phyloP scores from a whole-genome alignment of 2,113 vertebrate genomes.

The Blennius ocellaris region DNA sequence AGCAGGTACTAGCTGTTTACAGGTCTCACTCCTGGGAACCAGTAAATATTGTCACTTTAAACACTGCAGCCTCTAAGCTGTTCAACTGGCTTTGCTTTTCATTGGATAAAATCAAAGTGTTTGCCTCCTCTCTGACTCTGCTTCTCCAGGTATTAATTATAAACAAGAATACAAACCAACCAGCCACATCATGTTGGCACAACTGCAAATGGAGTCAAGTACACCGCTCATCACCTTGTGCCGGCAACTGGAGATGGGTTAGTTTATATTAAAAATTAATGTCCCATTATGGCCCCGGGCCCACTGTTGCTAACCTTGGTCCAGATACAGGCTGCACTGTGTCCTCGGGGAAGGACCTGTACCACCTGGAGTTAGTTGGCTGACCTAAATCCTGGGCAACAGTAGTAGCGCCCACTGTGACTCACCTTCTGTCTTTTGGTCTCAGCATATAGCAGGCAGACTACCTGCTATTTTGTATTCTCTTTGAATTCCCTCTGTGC shows the following conservation, averaged over 20 bases:
- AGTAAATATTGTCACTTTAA: conserved; percentile 55
- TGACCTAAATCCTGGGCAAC: conserved; percentile 78
- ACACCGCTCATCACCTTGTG: conserved; percentile 69
- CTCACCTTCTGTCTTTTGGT: conserved; percentile 79
- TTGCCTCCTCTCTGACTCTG: conserved; percentile 36
- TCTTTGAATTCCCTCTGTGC: conserved; percentile 30
- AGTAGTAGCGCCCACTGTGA: conserved; percentile 68
- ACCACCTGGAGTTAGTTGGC: conserved; percentile 77
- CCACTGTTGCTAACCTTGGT: conserved; percentile 76
- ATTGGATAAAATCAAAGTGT: conserved; percentile 57
- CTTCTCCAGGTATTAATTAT: conserved; percentile 52
- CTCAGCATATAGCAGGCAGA: conserved; percentile 44
- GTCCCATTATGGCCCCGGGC: conserved; percentile 66
- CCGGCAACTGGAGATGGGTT: conserved; percentile 73
- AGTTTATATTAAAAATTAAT: conserved; percentile 82
- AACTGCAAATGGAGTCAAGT: conserved; percentile 43
- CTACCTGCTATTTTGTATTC: conserved; percentile 33
- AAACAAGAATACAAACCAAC: conserved; percentile 42
- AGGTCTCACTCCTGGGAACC: conserved; percentile 49
- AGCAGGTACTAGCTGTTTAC: conserved; percentile 55
- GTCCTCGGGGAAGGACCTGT: conserved; percentile 64
- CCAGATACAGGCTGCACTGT: conserved; percentile 62
- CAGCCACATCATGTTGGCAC: conserved; percentile 36
- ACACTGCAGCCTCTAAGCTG: conserved; percentile 41
- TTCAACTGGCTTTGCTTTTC: conserved; percentile 37